Evolutionary conservation across 1,140 invertebrate genomes (phyloP), one percentile per base, ranked within the genome.

Genomic region (Campoletis sonorensis): DNA sequence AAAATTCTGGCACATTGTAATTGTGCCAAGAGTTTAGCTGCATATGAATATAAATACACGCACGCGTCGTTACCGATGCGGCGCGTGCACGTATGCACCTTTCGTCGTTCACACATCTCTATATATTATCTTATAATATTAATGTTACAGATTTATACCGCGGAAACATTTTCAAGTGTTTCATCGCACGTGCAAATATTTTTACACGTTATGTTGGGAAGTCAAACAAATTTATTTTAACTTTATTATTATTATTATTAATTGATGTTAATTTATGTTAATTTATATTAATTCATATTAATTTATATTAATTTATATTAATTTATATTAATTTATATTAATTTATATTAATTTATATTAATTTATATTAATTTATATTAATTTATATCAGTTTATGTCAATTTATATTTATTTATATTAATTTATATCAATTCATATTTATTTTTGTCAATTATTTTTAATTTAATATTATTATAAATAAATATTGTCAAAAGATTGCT

Each of bases 1-100:
- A 76, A 79, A 58, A 61, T 79, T 76, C 16, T 64, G 49, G 33
- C 58, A 81, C 68, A 68, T 79, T 83, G 82, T 77, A 79, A 26
- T 58, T 13, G 4, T 51, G 79, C 82, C 82, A 83, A 81, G 13
- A 45, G 2, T 21, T 75, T 80, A 68, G 79, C 16, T 83, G 82
- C 80, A 81, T 73, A 70, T 83, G 79, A 83, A 79, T 83, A 83
- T 83, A 83, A 83, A 81, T 83, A 81, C 70, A 79, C 73, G 26
- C 40, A 79, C 78, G 40, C 79, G 77, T 79, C 70, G 68, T 67
- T 49, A 67, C 13, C 37, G 30, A 21, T 49, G 37, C n/a, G 26
- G 37, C 58, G 64, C 26, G 58, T 77, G 76, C 64, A 82, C 61
- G 70, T 82, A 80, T 80, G 71, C 67, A 27, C 26, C 10, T 75